Conservation (phyloP, 92 coral and sea anemone genomes). For the Metridium senile region DNA sequence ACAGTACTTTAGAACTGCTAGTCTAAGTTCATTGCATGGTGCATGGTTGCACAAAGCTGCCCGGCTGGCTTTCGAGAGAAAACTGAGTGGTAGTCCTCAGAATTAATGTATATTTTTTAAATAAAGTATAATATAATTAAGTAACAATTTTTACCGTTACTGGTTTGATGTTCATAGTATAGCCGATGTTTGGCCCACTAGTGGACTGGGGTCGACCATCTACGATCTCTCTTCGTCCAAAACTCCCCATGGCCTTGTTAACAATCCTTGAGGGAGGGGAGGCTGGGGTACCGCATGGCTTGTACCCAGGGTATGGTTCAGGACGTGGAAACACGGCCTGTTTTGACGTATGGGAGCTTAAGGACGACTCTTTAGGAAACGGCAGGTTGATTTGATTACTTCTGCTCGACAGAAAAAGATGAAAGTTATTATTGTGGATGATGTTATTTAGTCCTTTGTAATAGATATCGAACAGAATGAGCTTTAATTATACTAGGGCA, state of each 20-base stretch:
- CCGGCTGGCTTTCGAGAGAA: no score
- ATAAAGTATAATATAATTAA: no score
- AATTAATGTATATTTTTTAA: no score
- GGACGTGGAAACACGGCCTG: slow-evolving; percentile 96
- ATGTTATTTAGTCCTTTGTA: neutral
- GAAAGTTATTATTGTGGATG: neutral
- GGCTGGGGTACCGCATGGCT: slow-evolving; percentile 39
- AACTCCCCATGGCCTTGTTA: slow-evolving; percentile 97
- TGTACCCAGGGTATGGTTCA: slow-evolving; percentile 43
- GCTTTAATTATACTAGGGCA: neutral
- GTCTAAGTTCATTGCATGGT: no score
- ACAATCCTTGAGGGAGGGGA: slow-evolving; percentile 76
- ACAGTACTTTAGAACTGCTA: no score
- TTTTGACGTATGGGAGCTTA: slow-evolving; percentile 94
- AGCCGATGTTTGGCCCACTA: slow-evolving; percentile 32
- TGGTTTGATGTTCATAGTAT: slow-evolving; percentile 42
- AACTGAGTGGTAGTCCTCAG: no score
- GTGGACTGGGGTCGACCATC: slow-evolving; percentile 36
- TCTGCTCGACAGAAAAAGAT: slow-evolving; percentile 40
- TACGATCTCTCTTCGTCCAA: slow-evolving; percentile 89
- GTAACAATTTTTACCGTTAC: slow-evolving; percentile 61
- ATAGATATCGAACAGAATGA: neutral
- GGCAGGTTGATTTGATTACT: slow-evolving; percentile 71
- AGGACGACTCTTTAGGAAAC: slow-evolving; percentile 92
- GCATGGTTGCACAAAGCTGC: no score